Evolutionary conservation across 2,888 invertebrate genomes (phyloP).

Genomic region (Chironomus riparius): DNA sequence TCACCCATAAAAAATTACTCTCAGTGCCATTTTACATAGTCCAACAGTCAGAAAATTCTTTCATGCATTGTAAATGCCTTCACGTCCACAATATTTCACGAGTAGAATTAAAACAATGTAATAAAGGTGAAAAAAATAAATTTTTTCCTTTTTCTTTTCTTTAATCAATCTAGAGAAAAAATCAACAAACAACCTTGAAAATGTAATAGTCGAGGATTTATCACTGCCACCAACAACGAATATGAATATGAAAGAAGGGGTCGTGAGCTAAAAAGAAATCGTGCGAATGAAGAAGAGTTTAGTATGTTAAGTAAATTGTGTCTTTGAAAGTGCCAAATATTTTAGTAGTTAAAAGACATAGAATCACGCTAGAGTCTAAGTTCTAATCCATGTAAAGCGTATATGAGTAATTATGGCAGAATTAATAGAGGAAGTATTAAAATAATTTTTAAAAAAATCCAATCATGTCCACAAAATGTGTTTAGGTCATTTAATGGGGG

Average conservation of each 20-base stretch:
- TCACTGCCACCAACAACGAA: slow-evolving; percentile 9
- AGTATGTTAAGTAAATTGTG: not conserved
- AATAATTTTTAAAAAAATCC: too few species aligned
- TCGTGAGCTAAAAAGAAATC: not conserved
- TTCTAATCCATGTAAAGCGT: too few species aligned
- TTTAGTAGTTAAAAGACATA: not conserved
- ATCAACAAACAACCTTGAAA: slow-evolving; percentile 15
- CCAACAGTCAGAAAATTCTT: too few species aligned
- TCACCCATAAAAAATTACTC: too few species aligned
- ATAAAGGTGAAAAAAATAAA: not conserved
- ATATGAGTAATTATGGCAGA: too few species aligned
- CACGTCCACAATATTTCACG: too few species aligned
- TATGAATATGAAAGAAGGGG: not conserved
- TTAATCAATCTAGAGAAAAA: slow-evolving; percentile 7
- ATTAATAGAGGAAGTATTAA: too few species aligned
- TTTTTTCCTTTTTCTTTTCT: not conserved
- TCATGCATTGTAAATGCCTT: not conserved
- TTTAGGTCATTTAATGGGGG: too few species aligned
- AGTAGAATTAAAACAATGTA: too few species aligned
- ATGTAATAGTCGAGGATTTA: slow-evolving; percentile 18
- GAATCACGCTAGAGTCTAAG: not conserved
- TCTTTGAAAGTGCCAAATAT: not conserved
- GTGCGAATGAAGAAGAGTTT: not conserved
- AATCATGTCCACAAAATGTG: too few species aligned
- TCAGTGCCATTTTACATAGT: too few species aligned